phyloP scores from a whole-genome alignment of 2,888 invertebrate species.

The Cataglyphis altisquamis region DNA sequence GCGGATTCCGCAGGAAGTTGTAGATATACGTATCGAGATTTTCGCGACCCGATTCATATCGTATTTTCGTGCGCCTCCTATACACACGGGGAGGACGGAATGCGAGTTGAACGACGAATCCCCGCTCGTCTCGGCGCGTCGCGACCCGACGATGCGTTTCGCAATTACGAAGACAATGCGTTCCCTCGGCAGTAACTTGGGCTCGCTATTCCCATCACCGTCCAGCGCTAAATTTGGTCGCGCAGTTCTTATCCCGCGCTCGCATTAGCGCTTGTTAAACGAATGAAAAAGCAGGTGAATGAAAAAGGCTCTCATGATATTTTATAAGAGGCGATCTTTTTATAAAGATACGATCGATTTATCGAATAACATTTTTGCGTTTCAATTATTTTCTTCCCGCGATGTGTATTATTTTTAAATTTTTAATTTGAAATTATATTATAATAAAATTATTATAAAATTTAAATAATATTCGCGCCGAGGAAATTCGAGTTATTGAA shows the following conservation, averaged over 20 bases:
- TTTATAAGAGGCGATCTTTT: not conserved
- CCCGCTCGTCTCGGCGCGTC: not conserved
- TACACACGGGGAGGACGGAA: slow-evolving; percentile 17
- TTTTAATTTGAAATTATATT: slow-evolving; percentile 16
- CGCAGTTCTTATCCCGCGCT: not conserved
- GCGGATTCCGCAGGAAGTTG: slow-evolving; percentile 29
- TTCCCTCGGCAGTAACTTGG: slow-evolving; percentile 26
- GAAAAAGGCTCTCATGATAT: not conserved
- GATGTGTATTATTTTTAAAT: not conserved
- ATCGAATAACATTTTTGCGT: not conserved
- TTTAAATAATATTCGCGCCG: too few species aligned
- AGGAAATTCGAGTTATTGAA: slow-evolving; percentile 15
- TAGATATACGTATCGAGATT: slow-evolving; percentile 18
- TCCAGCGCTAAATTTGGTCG: slow-evolving; percentile 44
- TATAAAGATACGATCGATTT: not conserved
- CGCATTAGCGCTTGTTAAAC: slow-evolving; percentile 16
- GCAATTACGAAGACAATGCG: slow-evolving; percentile 51
- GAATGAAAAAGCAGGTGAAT: not conserved
- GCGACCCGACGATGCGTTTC: slow-evolving; percentile 24
- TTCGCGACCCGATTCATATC: slow-evolving; percentile 30
- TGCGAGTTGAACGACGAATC: not conserved
- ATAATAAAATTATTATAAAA: too few species aligned
- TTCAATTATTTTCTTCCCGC: not conserved
- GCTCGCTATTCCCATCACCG: slow-evolving; percentile 4
- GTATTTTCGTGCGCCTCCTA: slow-evolving; percentile 8